These are phyloP conservation scores for Gobiocypris rarus DNA, from an alignment of 2,113 vertebrate species.

Conservation along the genomic window DNA sequence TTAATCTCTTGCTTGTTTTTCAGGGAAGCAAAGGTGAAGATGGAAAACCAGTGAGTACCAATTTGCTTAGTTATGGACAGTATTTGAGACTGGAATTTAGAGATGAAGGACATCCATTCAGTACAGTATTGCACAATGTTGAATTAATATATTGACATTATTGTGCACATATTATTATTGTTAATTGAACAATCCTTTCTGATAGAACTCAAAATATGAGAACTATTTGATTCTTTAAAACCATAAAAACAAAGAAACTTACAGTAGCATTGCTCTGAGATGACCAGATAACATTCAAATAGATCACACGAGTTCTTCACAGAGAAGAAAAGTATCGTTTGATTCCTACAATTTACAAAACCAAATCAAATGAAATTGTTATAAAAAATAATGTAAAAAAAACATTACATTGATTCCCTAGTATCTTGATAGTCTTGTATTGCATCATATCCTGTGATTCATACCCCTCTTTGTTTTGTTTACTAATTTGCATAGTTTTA, in stretches of 20 bases:
- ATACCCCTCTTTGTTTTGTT: too few species aligned
- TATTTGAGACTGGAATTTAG: neutral
- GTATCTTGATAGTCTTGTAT: neutral
- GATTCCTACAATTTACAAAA: neutral
- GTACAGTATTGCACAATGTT: neutral
- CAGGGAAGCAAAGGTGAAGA: constrained; percentile 74
- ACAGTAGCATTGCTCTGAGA: neutral
- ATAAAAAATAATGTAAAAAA: too few species aligned
- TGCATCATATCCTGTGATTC: neutral
- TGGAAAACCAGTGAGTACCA: constrained; percentile 71
- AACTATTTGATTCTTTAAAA: neutral
- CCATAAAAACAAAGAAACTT: neutral
- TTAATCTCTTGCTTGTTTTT: constrained; percentile 8
- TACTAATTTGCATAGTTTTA: neutral
- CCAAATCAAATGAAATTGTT: neutral
- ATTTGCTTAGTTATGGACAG: neutral
- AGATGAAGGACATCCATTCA: neutral
- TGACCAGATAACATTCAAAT: neutral
- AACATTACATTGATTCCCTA: too few species aligned
- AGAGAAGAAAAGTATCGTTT: neutral
- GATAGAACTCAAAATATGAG: neutral
- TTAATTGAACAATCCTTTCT: neutral
- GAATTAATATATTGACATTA: neutral
- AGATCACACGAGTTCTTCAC: neutral
- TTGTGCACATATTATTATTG: neutral